phyloP scores from a whole-genome alignment of 2,113 vertebrate species.

The Brachyhypopomus gauderio region DNA sequence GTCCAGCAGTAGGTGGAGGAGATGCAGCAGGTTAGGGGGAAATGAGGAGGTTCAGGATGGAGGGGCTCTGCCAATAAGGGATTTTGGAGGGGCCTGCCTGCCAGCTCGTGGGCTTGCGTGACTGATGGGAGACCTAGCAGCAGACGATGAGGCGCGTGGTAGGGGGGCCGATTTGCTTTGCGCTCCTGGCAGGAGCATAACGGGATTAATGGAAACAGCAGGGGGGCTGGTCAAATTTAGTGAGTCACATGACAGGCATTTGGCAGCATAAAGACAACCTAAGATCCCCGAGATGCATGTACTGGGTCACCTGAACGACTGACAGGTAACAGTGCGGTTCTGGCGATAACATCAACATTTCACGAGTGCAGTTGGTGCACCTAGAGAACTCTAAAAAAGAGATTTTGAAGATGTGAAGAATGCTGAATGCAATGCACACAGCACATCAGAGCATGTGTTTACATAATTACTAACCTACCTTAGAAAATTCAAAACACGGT shows the following conservation, averaged over 20 bases:
- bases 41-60: constrained; percentile 5
- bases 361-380: too few species aligned
- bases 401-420: background rate
- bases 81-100: constrained; percentile 39
- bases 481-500: background rate
- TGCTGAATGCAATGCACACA: background rate
- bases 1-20: constrained; percentile 28
- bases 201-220: constrained; percentile 25
- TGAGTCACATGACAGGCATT: background rate
- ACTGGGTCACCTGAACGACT: background rate
- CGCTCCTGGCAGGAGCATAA: background rate
- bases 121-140: constrained; percentile 10
- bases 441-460: background rate
- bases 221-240: constrained; percentile 9
- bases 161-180: background rate
- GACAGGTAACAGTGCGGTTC: background rate
- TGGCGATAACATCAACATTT: background rate
- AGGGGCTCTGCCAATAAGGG: constrained; percentile 34
- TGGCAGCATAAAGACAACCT: background rate
- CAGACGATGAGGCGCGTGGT: background rate
- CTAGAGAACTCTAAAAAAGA: background rate
- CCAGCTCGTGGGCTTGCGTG: constrained; percentile 28
- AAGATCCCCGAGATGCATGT: background rate
- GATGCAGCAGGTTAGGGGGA: background rate
- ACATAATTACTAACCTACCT: background rate